phyloP scores from a whole-genome alignment of 2,113 vertebrate species.

The Azemiops feae region DNA sequence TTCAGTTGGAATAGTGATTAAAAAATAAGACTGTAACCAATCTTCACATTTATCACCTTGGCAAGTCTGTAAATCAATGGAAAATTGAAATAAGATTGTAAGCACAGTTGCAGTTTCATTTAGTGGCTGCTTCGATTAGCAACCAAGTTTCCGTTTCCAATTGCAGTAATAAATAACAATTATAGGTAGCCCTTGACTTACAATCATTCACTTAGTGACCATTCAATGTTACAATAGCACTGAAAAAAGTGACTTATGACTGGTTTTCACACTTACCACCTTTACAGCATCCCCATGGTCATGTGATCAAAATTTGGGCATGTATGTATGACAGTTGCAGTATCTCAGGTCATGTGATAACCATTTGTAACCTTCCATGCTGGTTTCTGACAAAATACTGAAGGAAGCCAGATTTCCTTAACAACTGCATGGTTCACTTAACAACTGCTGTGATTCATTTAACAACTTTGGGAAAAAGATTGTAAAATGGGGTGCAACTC shows the following conservation, averaged over 20 bases:
- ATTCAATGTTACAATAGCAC: neutral
- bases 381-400: neutral
- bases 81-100: neutral
- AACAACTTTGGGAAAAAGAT: neutral
- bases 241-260: neutral
- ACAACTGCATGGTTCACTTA: neutral
- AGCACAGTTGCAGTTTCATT: neutral
- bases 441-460: neutral
- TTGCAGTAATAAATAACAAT: neutral
- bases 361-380: neutral
- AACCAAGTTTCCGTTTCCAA: neutral
- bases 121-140: neutral
- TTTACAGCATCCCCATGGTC: neutral
- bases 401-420: neutral
- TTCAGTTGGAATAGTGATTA: neutral
- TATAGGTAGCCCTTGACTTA: neutral
- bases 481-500: neutral
- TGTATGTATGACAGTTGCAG: neutral
- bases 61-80: neutral
- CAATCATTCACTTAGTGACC: neutral
- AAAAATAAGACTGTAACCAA: neutral
- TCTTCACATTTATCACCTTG: neutral
- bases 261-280: neutral
- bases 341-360: neutral
- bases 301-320: neutral